Percentiles rank a stretch among this genome's conserved stretches.
Conservation (phyloP, 2,113 vertebrate species). For the Anoplopoma fimbria region DNA sequence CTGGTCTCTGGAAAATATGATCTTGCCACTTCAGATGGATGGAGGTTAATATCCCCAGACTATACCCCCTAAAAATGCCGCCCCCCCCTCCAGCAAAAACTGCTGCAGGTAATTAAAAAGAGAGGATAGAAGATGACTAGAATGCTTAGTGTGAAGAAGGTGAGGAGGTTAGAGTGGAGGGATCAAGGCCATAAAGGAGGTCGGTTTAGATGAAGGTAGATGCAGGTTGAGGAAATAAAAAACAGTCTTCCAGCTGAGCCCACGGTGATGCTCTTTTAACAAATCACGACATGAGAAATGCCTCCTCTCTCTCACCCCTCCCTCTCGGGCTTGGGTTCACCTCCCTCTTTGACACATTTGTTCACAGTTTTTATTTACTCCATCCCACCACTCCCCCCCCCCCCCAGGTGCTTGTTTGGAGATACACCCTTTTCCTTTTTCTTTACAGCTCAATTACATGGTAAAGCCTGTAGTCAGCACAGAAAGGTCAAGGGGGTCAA, state of each 20-base stretch:
- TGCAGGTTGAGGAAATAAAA: background rate
- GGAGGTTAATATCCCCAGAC: constrained; percentile 2
- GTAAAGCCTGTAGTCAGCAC: constrained; percentile 14
- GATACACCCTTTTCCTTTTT: constrained; percentile 26
- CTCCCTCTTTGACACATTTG: constrained; percentile 22
- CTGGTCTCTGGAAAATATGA: constrained; percentile 16
- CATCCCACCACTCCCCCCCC: background rate
- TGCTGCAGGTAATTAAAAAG: constrained; percentile 32
- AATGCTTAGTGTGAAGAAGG: constrained; percentile 14
- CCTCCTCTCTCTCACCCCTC: background rate
- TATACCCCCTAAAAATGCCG: background rate
- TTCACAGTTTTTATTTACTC: constrained; percentile 17
- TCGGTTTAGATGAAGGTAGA: constrained; percentile 28
- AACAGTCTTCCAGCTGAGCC: constrained; percentile 54
- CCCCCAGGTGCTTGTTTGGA: constrained; percentile 28
- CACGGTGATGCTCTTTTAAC: constrained; percentile 8
- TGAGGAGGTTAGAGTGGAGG: constrained; percentile 43
- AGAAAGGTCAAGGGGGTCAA: constrained; percentile 23
- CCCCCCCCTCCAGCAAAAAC: constrained; percentile 2
- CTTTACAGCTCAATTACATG: constrained; percentile 29
- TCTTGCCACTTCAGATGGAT: constrained; percentile 29
- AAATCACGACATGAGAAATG: constrained; percentile 13
- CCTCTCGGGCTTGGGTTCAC: constrained; percentile 4
- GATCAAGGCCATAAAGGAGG: constrained; percentile 36
- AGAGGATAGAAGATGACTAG: constrained; percentile 31